phyloP scores from a whole-genome alignment of 2,113 vertebrate species.

The Scolopax mira region DNA sequence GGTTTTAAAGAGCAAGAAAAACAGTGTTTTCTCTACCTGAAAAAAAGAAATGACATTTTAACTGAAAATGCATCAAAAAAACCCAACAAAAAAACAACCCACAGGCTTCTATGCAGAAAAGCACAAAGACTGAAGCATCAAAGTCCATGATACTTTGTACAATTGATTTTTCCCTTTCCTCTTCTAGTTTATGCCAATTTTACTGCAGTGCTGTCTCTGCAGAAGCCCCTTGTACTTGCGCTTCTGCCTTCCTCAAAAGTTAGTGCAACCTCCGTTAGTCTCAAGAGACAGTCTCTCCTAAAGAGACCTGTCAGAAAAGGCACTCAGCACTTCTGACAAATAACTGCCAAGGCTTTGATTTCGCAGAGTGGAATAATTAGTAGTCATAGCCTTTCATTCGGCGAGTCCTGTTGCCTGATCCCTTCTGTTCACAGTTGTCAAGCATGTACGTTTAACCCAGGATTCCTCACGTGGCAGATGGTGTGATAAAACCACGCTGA shows the following conservation, averaged over 20 bases:
- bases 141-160: background rate
- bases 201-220: background rate
- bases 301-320: background rate
- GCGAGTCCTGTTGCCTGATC: background rate
- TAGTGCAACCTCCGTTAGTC: background rate
- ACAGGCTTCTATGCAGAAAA: rapidly evolving
- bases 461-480: background rate
- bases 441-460: background rate
- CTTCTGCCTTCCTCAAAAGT: background rate
- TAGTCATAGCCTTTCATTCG: background rate
- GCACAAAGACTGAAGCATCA: background rate
- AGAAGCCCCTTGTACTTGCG: background rate
- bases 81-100: background rate
- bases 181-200: background rate
- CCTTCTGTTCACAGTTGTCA: background rate
- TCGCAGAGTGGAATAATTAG: background rate
- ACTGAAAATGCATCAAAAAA: background rate
- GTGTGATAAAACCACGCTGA: background rate
- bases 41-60: background rate
- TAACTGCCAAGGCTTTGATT: background rate
- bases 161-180: background rate
- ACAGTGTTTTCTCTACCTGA: background rate
- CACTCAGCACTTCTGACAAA: background rate
- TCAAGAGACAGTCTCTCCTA: background rate
- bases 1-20: background rate